Percentiles rank a stretch among this genome's conserved stretches.
phyloP scores from a whole-genome alignment of 2,113 vertebrate genomes.

The Eclectus roratus region DNA sequence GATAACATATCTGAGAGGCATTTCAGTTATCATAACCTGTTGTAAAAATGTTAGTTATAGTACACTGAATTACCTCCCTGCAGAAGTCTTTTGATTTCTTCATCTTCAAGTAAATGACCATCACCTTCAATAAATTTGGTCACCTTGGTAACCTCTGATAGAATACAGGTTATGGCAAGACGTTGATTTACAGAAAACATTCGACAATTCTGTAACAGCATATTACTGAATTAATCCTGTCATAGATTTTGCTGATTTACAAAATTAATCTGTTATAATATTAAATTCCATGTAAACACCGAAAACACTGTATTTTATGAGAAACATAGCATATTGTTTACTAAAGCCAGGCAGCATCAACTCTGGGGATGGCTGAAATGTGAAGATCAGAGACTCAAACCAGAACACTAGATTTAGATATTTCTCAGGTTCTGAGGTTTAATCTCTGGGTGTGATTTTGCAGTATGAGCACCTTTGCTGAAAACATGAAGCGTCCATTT shows the following conservation, averaged over 20 bases:
- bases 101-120: slow-evolving; percentile 82
- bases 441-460: not conserved
- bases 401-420: not conserved
- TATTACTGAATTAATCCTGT: not conserved
- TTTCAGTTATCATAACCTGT: slow-evolving; percentile 56
- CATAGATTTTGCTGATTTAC: not conserved
- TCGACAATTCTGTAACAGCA: not conserved
- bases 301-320: not conserved
- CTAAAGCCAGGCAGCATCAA: not conserved
- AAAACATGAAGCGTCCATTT: not conserved
- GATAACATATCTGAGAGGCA: not conserved
- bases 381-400: not conserved
- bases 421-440: not conserved
- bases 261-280: not conserved
- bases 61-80: slow-evolving; percentile 84
- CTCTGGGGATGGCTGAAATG: not conserved
- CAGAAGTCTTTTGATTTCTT: slow-evolving; percentile 85
- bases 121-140: slow-evolving; percentile 86
- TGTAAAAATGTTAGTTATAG: slow-evolving; percentile 72
- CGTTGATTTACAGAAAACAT: slow-evolving; percentile 54
- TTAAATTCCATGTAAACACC: not conserved
- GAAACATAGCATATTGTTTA: not conserved
- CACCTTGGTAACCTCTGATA: slow-evolving; percentile 85
- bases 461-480: not conserved
- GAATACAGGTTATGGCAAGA: slow-evolving; percentile 76